Percentiles rank a stretch among this genome's conserved stretches.
These are phyloP conservation scores for Tetragnatha versicolor DNA, from an alignment of 1,140 invertebrate genomes.

Conservation along the genomic window DNA sequence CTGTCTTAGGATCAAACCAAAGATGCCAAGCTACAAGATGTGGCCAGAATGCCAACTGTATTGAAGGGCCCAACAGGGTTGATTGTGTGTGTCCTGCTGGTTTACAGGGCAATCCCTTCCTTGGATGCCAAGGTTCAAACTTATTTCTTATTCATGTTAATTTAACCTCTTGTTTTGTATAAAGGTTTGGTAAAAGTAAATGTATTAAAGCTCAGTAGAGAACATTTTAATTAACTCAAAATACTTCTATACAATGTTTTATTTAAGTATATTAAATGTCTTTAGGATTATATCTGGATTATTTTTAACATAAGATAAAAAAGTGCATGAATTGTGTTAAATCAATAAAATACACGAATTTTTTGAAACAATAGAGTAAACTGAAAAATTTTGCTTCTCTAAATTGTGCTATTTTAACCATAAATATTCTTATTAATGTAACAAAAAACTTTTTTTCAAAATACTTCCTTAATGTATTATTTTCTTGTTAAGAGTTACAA, in stretches of 20 bases:
- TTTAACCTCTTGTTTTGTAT: no score
- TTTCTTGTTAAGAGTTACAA: background rate
- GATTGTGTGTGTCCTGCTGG: conserved; percentile 84
- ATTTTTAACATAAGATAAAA: no score
- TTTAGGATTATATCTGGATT: no score
- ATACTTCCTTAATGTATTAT: background rate
- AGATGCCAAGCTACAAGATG: conserved; percentile 67
- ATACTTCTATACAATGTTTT: no score
- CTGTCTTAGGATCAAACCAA: conserved; percentile 23
- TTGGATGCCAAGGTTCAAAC: conserved; percentile 81
- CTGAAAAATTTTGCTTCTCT: background rate
- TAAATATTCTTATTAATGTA: background rate
- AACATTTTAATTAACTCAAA: no score
- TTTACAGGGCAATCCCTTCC: conserved; percentile 84
- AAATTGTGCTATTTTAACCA: no score
- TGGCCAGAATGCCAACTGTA: conserved; percentile 80
- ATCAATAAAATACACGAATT: no score
- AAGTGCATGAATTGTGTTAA: no score
- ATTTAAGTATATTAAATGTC: no score
- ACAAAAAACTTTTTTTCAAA: background rate
- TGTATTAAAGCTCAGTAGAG: no score
- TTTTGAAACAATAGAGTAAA: conserved; percentile 2
- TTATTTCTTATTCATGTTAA: no score
- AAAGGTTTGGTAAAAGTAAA: no score
- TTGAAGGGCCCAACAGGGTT: conserved; percentile 74